phyloP scores from a whole-genome alignment of 2,888 invertebrate genomes.

The Teleogryllus oceanicus region DNA sequence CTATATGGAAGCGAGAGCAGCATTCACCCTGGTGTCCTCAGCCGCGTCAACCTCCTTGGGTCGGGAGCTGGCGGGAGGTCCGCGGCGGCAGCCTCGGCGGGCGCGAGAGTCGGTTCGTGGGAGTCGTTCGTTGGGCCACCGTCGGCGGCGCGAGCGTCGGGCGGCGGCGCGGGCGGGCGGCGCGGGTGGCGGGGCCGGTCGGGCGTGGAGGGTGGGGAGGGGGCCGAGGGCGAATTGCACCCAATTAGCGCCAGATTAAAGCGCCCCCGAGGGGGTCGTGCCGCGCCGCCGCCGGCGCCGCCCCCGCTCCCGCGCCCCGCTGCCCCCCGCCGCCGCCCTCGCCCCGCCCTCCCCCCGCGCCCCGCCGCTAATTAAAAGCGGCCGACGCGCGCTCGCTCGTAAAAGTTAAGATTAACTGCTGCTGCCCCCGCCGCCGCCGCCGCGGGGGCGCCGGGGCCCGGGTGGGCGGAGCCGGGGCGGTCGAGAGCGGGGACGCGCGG shows the following conservation, averaged over 20 bases:
- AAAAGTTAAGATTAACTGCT: conserved; percentile 18
- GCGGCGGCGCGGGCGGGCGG: background rate
- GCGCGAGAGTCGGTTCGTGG: no score
- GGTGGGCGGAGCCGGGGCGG: background rate
- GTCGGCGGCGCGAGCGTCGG: no score
- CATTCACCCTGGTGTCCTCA: no score
- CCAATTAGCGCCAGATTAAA: conserved; percentile 18
- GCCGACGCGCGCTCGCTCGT: conserved; percentile 9
- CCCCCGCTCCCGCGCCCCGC: no score
- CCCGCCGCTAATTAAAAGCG: background rate
- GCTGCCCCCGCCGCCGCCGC: background rate
- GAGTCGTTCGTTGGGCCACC: no score
- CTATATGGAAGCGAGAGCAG: no score
- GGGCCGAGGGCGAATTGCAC: background rate
- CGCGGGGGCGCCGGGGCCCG: background rate
- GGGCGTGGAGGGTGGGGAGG: background rate
- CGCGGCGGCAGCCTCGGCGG: no score
- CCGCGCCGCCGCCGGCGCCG: background rate
- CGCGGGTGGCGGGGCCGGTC: background rate
- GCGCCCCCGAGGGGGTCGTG: background rate
- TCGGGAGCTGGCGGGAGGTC: no score
- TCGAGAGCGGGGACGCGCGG: background rate
- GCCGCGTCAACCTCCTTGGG: no score
- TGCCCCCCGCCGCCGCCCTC: no score
- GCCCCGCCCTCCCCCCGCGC: no score